Conservation (phyloP, 2,888 invertebrate species). For the Itoplectis maculator region DNA sequence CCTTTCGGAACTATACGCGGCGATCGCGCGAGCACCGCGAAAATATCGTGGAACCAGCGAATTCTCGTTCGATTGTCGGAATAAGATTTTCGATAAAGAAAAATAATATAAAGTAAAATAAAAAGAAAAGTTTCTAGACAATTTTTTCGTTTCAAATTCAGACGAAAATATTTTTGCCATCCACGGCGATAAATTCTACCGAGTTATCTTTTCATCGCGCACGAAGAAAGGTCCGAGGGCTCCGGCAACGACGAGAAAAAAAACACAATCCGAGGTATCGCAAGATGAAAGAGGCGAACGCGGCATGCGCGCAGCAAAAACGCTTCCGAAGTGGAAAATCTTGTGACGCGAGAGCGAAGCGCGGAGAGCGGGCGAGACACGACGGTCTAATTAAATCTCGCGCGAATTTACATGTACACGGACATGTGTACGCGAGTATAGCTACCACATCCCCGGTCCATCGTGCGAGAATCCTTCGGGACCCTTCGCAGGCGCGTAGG, state of each 20-base stretch:
- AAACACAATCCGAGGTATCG: neutral
- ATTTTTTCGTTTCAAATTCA: too few species aligned
- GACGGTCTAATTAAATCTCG: slow-evolving; percentile 83
- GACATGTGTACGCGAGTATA: slow-evolving; percentile 21
- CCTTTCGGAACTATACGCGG: slow-evolving; percentile 12
- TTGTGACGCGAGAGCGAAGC: slow-evolving; percentile 30
- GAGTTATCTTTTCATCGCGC: neutral
- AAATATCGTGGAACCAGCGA: too few species aligned
- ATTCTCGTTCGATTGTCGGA: slow-evolving; percentile 1
- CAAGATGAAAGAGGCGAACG: neutral
- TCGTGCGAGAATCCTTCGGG: slow-evolving; percentile 76
- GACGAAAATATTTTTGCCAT: too few species aligned
- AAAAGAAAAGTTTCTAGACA: too few species aligned
- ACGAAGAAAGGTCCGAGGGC: neutral
- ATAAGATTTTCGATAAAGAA: neutral
- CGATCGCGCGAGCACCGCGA: slow-evolving; percentile 3
- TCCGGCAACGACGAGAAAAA: neutral
- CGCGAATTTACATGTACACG: slow-evolving; percentile 81
- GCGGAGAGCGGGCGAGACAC: slow-evolving; percentile 42
- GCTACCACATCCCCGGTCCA: slow-evolving; percentile 69
- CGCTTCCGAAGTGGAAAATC: slow-evolving; percentile 21
- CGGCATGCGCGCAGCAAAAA: slow-evolving; percentile 7
- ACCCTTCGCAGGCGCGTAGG: slow-evolving; percentile 65
- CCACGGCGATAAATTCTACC: too few species aligned
- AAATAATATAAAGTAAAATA: too few species aligned